Base-by-base conservation (phyloP, 2,797 vertebrate genomes). In the Glyptemys insculpta region DNA sequence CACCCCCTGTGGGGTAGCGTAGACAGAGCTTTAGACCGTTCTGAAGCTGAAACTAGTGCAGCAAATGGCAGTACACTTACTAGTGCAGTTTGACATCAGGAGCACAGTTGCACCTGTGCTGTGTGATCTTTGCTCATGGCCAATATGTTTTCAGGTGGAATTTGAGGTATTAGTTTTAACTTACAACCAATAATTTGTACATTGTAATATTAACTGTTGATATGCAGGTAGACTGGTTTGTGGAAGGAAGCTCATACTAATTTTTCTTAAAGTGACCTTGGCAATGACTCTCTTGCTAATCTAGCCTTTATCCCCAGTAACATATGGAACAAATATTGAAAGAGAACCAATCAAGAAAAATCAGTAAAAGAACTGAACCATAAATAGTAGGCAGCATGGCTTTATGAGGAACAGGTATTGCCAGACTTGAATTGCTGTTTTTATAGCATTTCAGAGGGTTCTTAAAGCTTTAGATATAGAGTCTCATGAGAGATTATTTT, bases 191-290 rank as follows among this genome's bases (percentile, higher is more conserved):
- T 44, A 44, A 44, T 44, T 6, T 44, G 6, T 44, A 44, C 7
- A 44, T 44, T 8, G 8, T 27, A n/a, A 31, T 72, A 19, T 47
- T 78, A 31, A 31, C 47, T 57, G 41, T n/a, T 0, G 11, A 0
- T 47, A 12, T 49, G 37, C 23, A 10, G 56, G 9, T 29, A 86
- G 85, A 12, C 62, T 79, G 44, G 19, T 65, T n/a, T 18, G 4
- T 16, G 47, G 34, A 14, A 34, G 37, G 31, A 65, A 65, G 16
- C 34, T 19, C 7, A 41, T 84, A 5, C 12, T 49, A 23, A 12
- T 29, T 12, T 89, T 89, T 91, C 1, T n/a, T 81, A 65, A 85
- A 41, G 25, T 15, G 81, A 47, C 3, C 12, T 68, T 4, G 49
- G 9, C 6, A 37, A 53, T 80, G 21, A 37, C 21, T 53, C 19